Base-by-base conservation (phyloP, 2,888 invertebrate genomes). In the Tricholauxania praeusta region DNA sequence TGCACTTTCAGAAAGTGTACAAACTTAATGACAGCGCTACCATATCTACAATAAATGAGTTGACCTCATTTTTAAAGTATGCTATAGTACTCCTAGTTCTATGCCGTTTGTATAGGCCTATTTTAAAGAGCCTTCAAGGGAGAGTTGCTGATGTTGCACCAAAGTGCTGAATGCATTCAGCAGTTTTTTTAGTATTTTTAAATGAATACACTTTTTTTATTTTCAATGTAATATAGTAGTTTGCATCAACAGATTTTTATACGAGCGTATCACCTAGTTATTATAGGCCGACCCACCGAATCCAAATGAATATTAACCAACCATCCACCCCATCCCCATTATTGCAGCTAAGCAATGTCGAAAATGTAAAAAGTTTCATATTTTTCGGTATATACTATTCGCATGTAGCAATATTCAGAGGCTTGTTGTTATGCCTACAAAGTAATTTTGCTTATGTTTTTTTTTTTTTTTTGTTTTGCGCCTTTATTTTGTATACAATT, bases 291-390 rank as follows among this genome's bases (percentile, higher is more conserved):
- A 48, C 48, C 68, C 59, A 47, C 51, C 14, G 59, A 39, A n/a
- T 17, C 47, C 53, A 39, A 39, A 39, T 39, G 39, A 39, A 39
- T 39, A 39, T 39, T 7, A 39, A 39, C 7, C 47, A 55, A 57
- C 19, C 57, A 57, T 6, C 12, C 67, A 67, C 15, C 53, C 57
- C 28, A 28, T 28, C 28, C 67, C 19, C 22, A 28, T 17, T 28
- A 52, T 32, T 22, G 39, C 48, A 12, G 57, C 67, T 67, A 48
- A 67, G 57, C 47, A 57, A 17, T 55, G 55, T 48, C 48, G 22
- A n/a, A 69, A 69, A 59, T 69, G 28, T 15, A 59, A 69, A 67
- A 69, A 69, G 39, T 62, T 62, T 62, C 60, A 62, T 32, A 39
- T 32, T 39, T 55, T 55, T 55, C 22, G 12, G 12, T 57, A 15